Percentiles rank a stretch among this genome's conserved stretches.
Evolutionary conservation across 2,797 vertebrate genomes (phyloP).

Genomic region (Pampus argenteus): DNA sequence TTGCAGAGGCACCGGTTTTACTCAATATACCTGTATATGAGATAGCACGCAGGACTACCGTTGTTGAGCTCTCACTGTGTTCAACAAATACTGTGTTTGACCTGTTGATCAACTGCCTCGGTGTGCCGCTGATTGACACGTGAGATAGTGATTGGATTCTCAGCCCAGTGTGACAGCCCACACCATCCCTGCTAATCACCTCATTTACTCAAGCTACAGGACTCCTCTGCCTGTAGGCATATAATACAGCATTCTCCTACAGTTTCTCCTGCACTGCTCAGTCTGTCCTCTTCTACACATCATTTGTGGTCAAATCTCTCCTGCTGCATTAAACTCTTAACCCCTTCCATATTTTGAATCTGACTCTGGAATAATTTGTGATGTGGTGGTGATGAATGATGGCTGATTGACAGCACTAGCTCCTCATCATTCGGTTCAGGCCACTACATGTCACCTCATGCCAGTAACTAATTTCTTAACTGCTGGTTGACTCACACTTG

Average conservation of each 20-base stretch:
- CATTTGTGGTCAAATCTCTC: background rate
- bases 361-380: constrained; percentile 49
- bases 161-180: constrained; percentile 72
- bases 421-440: constrained; percentile 62
- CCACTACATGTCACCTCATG: constrained; percentile 60
- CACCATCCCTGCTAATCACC: constrained; percentile 81
- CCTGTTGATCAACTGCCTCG: constrained; percentile 72
- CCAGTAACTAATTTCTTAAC: constrained; percentile 69
- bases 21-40: background rate
- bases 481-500: constrained; percentile 59
- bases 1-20: constrained; percentile 4
- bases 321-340: constrained; percentile 36
- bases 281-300: constrained; percentile 27
- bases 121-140: constrained; percentile 77
- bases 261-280: constrained; percentile 59
- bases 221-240: constrained; percentile 65
- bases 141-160: constrained; percentile 73
- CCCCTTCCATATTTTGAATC: constrained; percentile 38
- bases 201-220: constrained; percentile 76
- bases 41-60: constrained; percentile 18
- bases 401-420: constrained; percentile 67
- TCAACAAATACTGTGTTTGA: constrained; percentile 63
- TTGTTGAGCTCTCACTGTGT: constrained; percentile 28
- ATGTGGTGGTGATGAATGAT: constrained; percentile 43
- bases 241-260: constrained; percentile 69